These are phyloP conservation scores for Deroptyus accipitrinus DNA, from an alignment of 2,113 vertebrate genomes.

Conservation along the genomic window DNA sequence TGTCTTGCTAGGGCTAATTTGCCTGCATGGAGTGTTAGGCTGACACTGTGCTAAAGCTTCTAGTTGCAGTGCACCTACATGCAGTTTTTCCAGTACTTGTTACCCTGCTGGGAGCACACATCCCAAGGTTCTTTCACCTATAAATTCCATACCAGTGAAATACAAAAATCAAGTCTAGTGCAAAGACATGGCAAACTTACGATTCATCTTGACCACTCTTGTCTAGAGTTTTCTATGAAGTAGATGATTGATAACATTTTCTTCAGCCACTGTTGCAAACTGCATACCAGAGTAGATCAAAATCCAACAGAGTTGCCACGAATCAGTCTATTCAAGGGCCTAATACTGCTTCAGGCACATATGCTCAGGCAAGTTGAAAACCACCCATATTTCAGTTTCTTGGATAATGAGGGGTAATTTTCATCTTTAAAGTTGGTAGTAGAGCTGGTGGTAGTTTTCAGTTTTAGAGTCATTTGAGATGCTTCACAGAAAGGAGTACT, in stretches of 20 bases:
- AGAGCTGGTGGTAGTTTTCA: neutral
- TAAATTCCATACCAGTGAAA: neutral
- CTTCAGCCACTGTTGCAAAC: neutral
- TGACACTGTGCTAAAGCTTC: neutral
- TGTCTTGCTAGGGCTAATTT: neutral
- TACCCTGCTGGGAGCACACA: neutral
- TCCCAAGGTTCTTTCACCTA: neutral
- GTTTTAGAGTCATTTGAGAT: neutral
- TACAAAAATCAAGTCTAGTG: neutral
- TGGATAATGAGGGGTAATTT: neutral
- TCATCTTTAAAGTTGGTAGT: neutral
- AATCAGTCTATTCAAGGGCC: neutral
- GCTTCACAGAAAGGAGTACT: neutral
- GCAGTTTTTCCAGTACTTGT: neutral
- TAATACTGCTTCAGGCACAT: neutral
- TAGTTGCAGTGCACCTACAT: neutral
- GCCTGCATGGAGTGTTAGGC: neutral
- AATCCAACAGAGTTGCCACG: neutral
- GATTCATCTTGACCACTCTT: neutral
- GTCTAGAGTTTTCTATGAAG: neutral
- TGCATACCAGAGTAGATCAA: neutral
- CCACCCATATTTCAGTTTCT: neutral
- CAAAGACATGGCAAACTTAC: neutral
- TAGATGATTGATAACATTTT: neutral
- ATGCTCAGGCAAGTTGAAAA: neutral